Evolutionary conservation across 92 coral and sea anemone genomes (phyloP), one percentile per base, ranked within the genome.

Genomic region (Paragorgia papillata): DNA sequence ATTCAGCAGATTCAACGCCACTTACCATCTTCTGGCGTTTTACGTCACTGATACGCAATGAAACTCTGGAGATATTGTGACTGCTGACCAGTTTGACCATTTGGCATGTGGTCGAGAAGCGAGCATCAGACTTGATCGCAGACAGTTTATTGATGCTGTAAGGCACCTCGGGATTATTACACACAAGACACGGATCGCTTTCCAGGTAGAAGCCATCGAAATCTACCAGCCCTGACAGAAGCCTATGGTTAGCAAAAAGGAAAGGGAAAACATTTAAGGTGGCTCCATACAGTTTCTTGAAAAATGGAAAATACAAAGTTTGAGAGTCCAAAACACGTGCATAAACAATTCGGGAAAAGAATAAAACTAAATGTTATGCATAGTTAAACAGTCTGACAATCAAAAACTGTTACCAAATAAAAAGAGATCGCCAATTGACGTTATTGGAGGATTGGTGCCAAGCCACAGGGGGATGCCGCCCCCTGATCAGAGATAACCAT

Each of bases 11-110:
- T 18, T 8, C 25, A 41, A 2, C 14, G 39, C 29, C 19, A 31
- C 85, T 65, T 79, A 94, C 98, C 98, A 94, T 94, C 80, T 94
- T 94, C 71, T 94, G 98, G 44, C 98, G 86, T 83, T 94, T 94
- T 59, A 94, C 89, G 80, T 94, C 98, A n/a, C 94, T 96, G 71
- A 94, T 84, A 55, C 97, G 87, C 19, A 94, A 90, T 2, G 98
- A 88, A 24, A 94, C 90, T 56, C 97, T 86, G 66, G 98, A 94
- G 80, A 94, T 94, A 27, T 92, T 91, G 78, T 91, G 97, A 59
- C 95, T 94, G 34, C 97, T 90, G n/a, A 90, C 88, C 48, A 94
- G 85, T 58, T 94, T 94, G 3, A 94, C 98, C 84, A 94, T 84
- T 81, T 94, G 98, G 30, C 90, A 90, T 6, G 98, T 94, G 12